These are phyloP conservation scores for Eulemur albifrons DNA, from an alignment of 2,797 vertebrate genomes.

Conservation along the genomic window DNA sequence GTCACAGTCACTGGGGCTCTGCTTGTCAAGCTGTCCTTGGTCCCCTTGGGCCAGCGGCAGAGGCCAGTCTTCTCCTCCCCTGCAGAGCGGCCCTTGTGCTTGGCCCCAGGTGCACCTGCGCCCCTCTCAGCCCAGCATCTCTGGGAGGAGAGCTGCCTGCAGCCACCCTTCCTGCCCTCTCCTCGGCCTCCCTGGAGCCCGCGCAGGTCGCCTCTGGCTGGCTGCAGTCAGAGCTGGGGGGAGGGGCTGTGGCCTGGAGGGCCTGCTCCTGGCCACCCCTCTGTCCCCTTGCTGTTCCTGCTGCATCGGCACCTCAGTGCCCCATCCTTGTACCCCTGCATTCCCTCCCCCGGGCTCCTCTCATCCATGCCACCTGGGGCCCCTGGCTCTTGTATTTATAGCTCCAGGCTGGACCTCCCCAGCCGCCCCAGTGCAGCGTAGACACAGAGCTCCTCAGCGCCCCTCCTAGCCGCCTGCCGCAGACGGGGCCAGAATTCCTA, in stretches of 20 bases:
- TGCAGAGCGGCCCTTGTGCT: not conserved
- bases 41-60: not conserved
- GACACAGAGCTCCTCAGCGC: fast-evolving
- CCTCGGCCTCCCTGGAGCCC: not conserved
- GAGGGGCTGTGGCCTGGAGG: not conserved
- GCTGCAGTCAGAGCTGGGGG: not conserved
- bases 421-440: no score
- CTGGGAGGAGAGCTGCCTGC: not conserved
- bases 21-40: not conserved
- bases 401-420: not conserved
- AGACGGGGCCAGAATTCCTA: no score
- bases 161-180: not conserved
- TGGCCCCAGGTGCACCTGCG: no score
- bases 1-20: not conserved
- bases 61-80: not conserved
- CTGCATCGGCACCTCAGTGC: fast-evolving
- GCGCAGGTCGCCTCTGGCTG: not conserved
- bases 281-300: not conserved
- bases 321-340: fast-evolving
- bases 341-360: not conserved
- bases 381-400: not conserved
- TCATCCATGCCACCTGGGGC: not conserved
- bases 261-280: not conserved
- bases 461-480: fast-evolving
- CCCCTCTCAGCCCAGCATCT: not conserved